These are phyloP conservation scores for Trichonephila clavipes DNA, from an alignment of 1,140 invertebrate genomes.

Conservation along the genomic window DNA sequence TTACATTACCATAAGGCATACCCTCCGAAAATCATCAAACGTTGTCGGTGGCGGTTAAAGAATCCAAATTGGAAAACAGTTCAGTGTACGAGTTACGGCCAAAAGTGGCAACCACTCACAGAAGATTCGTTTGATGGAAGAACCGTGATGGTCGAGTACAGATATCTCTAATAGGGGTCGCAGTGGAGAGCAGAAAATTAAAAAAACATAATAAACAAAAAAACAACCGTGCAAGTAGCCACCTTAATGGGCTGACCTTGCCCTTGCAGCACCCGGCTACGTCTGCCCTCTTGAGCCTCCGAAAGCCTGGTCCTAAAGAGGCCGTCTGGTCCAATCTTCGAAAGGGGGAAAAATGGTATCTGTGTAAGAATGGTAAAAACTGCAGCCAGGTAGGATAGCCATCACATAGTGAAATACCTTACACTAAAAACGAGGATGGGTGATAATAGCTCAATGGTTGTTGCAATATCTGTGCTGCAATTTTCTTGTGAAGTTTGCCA, in stretches of 20 bases:
- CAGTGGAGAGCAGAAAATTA: slow-evolving; percentile 22
- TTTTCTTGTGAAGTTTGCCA: not conserved
- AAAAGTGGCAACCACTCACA: slow-evolving; percentile 30
- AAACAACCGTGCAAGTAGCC: slow-evolving; percentile 58
- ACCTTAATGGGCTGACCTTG: slow-evolving; percentile 69
- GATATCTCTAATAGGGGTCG: slow-evolving; percentile 54
- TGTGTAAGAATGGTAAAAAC: not conserved
- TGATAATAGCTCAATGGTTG: not conserved
- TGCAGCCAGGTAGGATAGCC: not conserved
- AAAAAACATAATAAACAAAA: not conserved
- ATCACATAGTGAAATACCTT: no score
- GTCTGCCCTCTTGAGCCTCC: slow-evolving; percentile 28
- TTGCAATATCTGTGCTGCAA: not conserved
- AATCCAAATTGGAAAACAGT: not conserved
- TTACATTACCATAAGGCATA: not conserved
- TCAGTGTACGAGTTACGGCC: not conserved
- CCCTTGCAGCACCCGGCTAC: slow-evolving; percentile 45
- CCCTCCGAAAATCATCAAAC: not conserved
- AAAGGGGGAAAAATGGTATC: no score
- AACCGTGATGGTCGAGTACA: slow-evolving; percentile 42
- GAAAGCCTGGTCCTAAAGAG: slow-evolving; percentile 41
- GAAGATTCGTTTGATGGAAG: slow-evolving; percentile 37
- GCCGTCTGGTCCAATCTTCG: slow-evolving; percentile 17
- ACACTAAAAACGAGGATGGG: not conserved
- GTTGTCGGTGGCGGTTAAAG: not conserved